These are phyloP conservation scores for Pyxicephalus adspersus DNA, from an alignment of 2,113 vertebrate genomes.

Conservation along the genomic window DNA sequence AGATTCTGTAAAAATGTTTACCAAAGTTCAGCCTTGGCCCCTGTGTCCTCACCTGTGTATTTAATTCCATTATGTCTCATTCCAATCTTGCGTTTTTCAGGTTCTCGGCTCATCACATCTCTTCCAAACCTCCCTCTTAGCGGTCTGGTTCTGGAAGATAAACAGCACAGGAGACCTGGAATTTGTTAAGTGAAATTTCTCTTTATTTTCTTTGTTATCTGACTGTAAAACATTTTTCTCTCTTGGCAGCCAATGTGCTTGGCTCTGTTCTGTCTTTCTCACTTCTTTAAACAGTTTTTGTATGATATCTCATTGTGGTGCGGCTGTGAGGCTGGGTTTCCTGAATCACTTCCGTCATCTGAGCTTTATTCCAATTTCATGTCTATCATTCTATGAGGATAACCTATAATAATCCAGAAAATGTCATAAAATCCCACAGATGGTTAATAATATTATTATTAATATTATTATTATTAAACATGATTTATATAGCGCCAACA, in stretches of 20 bases:
- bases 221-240: constrained; percentile 45
- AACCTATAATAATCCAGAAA: no score
- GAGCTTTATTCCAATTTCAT: background rate
- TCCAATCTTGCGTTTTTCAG: constrained; percentile 1
- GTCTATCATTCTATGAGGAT: background rate
- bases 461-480: no score
- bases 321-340: background rate
- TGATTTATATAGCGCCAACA: no score
- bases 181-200: constrained; percentile 45
- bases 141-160: constrained; percentile 14
- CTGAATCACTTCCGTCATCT: constrained; percentile 4
- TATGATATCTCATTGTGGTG: constrained; percentile 16
- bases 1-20: constrained; percentile 12
- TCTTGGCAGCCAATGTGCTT: constrained; percentile 39
- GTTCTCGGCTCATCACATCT: background rate
- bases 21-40: constrained; percentile 1
- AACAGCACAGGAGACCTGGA: constrained; percentile 23
- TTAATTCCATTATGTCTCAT: background rate
- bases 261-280: constrained; percentile 21
- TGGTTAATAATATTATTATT: no score
- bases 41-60: constrained; percentile 16
- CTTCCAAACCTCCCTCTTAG: background rate
- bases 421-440: no score
- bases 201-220: constrained; percentile 40
- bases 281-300: constrained; percentile 3